Base-by-base conservation (phyloP, 2,888 invertebrate genomes). In the Gastrophysa polygoni region DNA sequence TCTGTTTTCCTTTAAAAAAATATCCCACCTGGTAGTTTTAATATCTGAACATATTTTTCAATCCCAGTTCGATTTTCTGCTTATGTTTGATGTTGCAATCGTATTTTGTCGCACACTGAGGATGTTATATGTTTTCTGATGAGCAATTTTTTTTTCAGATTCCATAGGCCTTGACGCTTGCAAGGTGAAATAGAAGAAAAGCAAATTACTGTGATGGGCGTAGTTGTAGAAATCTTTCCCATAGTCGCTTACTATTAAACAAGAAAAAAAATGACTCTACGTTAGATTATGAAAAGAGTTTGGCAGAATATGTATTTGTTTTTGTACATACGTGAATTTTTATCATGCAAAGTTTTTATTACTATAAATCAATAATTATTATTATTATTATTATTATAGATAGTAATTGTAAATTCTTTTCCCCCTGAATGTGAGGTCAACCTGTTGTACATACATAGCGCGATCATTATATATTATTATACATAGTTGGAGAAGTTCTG, bases 161-260 rank as follows among this genome's bases (percentile, higher is more conserved):
- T 89, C 85, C 89, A 89, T 85, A 89, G 89, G 87, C 89, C 89
- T 89, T 89, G 89, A 89, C 89, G 87, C 86, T 88, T 87, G 86
- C 84, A 84, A 84, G 83, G 85, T 78, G 78, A 77, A 82, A 79
- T 83, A 82, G 82, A 81, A 72, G 78, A 77, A 77, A 80, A 80
- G 76, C 78, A 78, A 79, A 78, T 79, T 78, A 79, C 82, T 82
- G 81, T 82, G 81, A 81, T 81, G 81, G 80, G 78, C 78, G 74
- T 81, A 81, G 80, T 75, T 75, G 76, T 80, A 80, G 80, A 74
- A 76, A 76, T 78, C 73, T 79, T 79, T 78, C 78, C 78, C 79
- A 77, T 77, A 75, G 75, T 77, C 72, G 78, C 77, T 79, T 78
- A 75, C 73, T 76, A 66, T 63, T 61, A 57, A 63, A 63, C 46